Evolutionary conservation across 2,113 vertebrate genomes (phyloP).

Genomic region (Casuarius casuarius): DNA sequence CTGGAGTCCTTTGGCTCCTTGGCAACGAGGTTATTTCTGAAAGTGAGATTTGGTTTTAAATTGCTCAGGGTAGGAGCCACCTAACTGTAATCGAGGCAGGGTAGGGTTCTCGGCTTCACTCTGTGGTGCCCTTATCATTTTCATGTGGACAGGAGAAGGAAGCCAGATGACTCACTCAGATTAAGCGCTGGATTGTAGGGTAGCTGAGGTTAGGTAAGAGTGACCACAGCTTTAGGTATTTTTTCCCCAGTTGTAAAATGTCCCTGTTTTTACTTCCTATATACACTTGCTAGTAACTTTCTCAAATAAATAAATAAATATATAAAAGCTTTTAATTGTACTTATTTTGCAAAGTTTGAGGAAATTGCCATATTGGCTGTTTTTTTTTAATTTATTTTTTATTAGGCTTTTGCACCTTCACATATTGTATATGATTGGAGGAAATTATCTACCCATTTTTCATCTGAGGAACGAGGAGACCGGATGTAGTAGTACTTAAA

Average conservation of each 20-base stretch:
- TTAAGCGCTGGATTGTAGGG: background rate
- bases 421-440: rapidly evolving
- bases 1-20: rapidly evolving
- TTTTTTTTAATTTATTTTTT: too few relatives aligned
- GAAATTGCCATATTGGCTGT: background rate
- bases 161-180: background rate
- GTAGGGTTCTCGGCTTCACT: rapidly evolving
- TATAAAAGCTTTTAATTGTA: background rate
- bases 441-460: rapidly evolving
- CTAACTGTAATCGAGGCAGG: background rate
- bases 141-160: background rate
- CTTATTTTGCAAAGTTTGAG: background rate
- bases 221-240: background rate
- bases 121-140: rapidly evolving
- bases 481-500: too few relatives aligned
- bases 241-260: background rate
- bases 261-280: background rate
- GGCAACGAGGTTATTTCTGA: background rate
- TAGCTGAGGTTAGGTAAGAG: background rate
- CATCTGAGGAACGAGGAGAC: background rate
- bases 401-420: background rate
- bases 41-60: background rate
- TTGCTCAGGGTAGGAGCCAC: background rate
- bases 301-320: too few relatives aligned
- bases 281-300: background rate